These are phyloP conservation scores for Cichlasoma orientale DNA, from an alignment of 2,797 vertebrate genomes.

Conservation along the genomic window DNA sequence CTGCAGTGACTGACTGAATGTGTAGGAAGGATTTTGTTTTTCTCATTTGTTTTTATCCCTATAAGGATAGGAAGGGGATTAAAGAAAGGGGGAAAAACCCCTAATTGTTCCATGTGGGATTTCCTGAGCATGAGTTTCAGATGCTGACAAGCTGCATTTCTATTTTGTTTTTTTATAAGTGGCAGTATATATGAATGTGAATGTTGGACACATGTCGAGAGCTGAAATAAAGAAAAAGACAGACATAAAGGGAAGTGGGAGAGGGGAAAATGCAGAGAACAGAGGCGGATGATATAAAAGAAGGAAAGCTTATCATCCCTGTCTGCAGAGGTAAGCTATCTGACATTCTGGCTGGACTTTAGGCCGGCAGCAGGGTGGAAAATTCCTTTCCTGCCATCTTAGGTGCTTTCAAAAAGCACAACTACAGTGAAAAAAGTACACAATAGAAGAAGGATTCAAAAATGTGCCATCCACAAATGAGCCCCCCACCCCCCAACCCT, in stretches of 20 bases:
- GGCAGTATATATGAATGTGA: not conserved
- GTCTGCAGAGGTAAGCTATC: not conserved
- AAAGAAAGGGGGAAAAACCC: not conserved
- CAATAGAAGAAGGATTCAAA: too few relatives aligned
- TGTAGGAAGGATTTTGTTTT: not conserved
- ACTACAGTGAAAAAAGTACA: not conserved
- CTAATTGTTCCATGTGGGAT: not conserved
- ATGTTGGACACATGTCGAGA: not conserved
- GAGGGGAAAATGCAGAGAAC: not conserved
- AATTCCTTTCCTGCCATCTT: not conserved
- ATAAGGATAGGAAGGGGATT: not conserved
- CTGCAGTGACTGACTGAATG: not conserved
- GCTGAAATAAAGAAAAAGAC: not conserved
- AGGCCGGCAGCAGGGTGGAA: not conserved
- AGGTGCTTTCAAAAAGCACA: not conserved
- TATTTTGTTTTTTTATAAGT: not conserved
- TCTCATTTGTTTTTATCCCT: not conserved
- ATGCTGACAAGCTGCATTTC: not conserved
- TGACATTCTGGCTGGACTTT: not conserved
- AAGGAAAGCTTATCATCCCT: not conserved
- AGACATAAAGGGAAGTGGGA: not conserved
- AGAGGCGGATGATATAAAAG: not conserved
- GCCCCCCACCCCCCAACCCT: too few relatives aligned
- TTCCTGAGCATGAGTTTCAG: not conserved
- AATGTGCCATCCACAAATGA: too few relatives aligned